Evolutionary conservation across 2,888 invertebrate species (phyloP), one percentile per base, ranked within the genome.

Genomic region (Encarsia formosa): DNA sequence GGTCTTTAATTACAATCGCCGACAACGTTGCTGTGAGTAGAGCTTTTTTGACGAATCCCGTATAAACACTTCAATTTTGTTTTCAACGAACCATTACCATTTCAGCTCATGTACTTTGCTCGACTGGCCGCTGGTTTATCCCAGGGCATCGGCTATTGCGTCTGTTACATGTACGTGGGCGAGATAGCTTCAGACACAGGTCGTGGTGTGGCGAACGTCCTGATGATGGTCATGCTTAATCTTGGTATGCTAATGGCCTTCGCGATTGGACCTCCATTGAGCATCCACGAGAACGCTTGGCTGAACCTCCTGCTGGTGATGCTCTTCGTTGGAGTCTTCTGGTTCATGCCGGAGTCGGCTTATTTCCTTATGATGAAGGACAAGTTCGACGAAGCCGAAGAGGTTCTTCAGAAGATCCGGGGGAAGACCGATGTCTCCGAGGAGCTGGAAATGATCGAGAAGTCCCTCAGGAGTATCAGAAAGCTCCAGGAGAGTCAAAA

Each of bases 171-270:
- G 44, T 68, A 68, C 60, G 44, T 65, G 8, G 67, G 63, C 5
- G 67, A 68, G 54, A 54, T 68, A 41, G 57, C 63, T 1, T 66
- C 65, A 3, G 45, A 54, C 6, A 45, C 53, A 1, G 54, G 56
- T 1, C 77, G 85, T 48, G 83, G 84, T n/a, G 80, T 81, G 20
- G 78, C 81, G 20, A 52, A 43, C 39, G 80, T 82, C 18, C 72
- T 81, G 58, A 78, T 78, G 72, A 77, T 77, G 62, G 79, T 81
- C 71, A 78, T 79, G 66, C 76, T 75, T 64, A 69, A 66, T 42
- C 29, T 63, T 22, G 73, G 71, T 8, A 62, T 67, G n/a, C 57
- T 73, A 5, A 44, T 63, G 24, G 58, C 65, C 5, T 71, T 63
- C 60, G 49, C 61, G 1, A 41, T 68, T 1, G 65, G 63, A 0